Evolutionary conservation across 2,888 invertebrate genomes (phyloP).

Genomic region (Choreutis nemorana): DNA sequence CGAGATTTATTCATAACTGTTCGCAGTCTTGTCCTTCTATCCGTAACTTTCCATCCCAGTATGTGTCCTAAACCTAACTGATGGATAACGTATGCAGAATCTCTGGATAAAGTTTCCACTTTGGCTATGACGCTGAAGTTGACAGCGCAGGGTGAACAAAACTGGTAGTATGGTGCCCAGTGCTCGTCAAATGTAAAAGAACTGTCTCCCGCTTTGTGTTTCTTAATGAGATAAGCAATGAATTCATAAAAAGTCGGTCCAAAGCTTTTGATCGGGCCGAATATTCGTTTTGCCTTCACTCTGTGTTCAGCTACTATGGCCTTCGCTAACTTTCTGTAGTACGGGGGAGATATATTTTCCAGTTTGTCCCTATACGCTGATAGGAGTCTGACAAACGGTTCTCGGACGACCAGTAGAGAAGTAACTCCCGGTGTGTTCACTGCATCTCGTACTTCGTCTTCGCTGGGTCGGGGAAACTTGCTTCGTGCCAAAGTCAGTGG

Average conservation of each 20-base stretch:
- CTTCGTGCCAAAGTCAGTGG: slow-evolving; percentile 73
- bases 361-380: slow-evolving; percentile 80
- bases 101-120: slow-evolving; percentile 69
- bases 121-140: slow-evolving; percentile 72
- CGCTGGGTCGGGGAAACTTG: slow-evolving; percentile 73
- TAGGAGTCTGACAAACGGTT: slow-evolving; percentile 75
- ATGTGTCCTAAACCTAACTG: slow-evolving; percentile 66
- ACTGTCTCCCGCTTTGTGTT: slow-evolving; percentile 59
- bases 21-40: slow-evolving; percentile 55
- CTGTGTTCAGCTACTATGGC: slow-evolving; percentile 71
- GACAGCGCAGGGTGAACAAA: slow-evolving; percentile 72
- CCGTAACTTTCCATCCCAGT: slow-evolving; percentile 49
- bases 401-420: slow-evolving; percentile 74
- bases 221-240: slow-evolving; percentile 71
- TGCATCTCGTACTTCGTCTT: slow-evolving; percentile 68
- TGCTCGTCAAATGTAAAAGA: slow-evolving; percentile 63
- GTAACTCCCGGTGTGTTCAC: slow-evolving; percentile 66
- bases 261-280: slow-evolving; percentile 39
- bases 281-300: slow-evolving; percentile 29
- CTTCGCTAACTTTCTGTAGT: slow-evolving; percentile 72
- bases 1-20: slow-evolving; percentile 62
- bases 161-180: slow-evolving; percentile 71
- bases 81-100: slow-evolving; percentile 67
- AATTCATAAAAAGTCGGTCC: slow-evolving; percentile 77
- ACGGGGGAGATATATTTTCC: slow-evolving; percentile 73